Percentiles rank a stretch among this genome's conserved stretches.
phyloP scores from a whole-genome alignment of 2,797 vertebrate species.

The Staurois parvus region DNA sequence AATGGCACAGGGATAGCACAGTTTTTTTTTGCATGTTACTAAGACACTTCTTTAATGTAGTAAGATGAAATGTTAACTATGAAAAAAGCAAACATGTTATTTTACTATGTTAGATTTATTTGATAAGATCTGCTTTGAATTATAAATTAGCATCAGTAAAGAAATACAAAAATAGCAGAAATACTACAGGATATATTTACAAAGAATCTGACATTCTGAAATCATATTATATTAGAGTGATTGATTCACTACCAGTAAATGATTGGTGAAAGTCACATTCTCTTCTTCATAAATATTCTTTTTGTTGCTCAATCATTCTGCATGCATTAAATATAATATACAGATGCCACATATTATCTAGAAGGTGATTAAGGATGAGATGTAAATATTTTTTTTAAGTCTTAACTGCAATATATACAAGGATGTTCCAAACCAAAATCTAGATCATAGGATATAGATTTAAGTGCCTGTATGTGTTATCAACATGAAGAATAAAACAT shows the following conservation, averaged over 20 bases:
- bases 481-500: not conserved
- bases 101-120: conserved; percentile 13
- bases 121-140: conserved; percentile 18
- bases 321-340: not conserved
- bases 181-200: not conserved
- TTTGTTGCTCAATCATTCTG: not conserved
- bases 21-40: not conserved
- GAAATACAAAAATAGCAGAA: conserved; percentile 1
- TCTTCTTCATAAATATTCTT: not conserved
- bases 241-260: no score
- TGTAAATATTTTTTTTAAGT: conserved; percentile 7
- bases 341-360: not conserved
- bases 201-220: no score
- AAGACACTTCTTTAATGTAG: conserved; percentile 1
- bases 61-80: conserved; percentile 44
- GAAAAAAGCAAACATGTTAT: conserved; percentile 2
- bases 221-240: no score
- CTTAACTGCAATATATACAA: not conserved
- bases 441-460: not conserved
- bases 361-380: not conserved
- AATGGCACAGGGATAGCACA: not conserved
- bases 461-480: not conserved
- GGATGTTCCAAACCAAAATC: not conserved
- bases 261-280: no score
- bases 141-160: conserved; percentile 14